A percentile compares a stretch with the other conserved stretches of the same genome.
These are phyloP conservation scores for Enteromius paludinosus DNA, from an alignment of 2,797 vertebrate genomes.

Conservation along the genomic window DNA sequence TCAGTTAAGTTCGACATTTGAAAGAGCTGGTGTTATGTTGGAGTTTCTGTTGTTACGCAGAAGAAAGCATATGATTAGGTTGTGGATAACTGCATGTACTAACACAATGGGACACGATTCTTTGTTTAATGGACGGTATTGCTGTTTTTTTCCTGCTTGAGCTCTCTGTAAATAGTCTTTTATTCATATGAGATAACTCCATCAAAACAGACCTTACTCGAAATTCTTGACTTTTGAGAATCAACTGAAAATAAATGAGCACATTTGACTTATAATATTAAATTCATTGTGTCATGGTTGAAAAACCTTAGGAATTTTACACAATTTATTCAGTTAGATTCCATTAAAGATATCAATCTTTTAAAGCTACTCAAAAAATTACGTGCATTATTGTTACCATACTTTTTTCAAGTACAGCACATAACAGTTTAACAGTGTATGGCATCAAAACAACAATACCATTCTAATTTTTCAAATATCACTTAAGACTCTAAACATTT, in stretches of 20 bases:
- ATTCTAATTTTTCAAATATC: neutral
- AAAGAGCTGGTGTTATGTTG: neutral
- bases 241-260: neutral
- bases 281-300: neutral
- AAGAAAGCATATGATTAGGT: neutral
- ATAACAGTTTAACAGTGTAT: neutral
- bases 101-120: neutral
- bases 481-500: neutral
- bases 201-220: neutral
- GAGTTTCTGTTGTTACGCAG: neutral
- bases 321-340: neutral
- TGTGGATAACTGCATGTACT: neutral
- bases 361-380: neutral
- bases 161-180: neutral
- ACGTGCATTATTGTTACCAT: neutral
- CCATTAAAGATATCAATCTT: neutral
- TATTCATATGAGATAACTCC: neutral
- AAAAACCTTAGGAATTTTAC: neutral
- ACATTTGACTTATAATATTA: neutral
- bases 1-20: neutral
- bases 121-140: neutral
- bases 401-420: neutral
- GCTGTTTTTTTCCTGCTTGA: neutral
- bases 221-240: neutral
- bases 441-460: neutral